A percentile compares a stretch with the other conserved stretches of the same genome.
These are phyloP conservation scores for Pipistrellus pipistrellus DNA, from an alignment of 2,797 vertebrate species.

Conservation along the genomic window DNA sequence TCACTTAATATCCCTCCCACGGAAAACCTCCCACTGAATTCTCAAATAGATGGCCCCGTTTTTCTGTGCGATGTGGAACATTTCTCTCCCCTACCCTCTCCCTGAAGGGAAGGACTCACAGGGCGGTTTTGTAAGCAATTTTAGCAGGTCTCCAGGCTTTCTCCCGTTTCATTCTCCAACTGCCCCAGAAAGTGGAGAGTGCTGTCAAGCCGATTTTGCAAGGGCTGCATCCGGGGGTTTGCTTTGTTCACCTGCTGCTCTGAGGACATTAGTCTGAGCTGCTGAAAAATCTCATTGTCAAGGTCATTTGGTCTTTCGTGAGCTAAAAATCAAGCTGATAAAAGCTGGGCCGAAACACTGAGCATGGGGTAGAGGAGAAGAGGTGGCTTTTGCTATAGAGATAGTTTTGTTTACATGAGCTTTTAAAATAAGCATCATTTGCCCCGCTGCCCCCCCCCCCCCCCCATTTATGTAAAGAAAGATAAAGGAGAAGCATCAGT, in stretches of 20 bases:
- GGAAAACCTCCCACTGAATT: neutral
- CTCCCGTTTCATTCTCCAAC: neutral
- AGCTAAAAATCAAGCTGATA: neutral
- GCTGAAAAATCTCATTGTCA: neutral
- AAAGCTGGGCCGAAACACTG: neutral
- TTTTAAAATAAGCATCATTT: conserved; percentile 12
- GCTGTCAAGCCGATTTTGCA: neutral
- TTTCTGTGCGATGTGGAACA: neutral
- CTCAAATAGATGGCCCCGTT: conserved; percentile 22
- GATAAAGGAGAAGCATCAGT: neutral
- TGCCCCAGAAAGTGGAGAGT: neutral
- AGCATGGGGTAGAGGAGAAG: neutral
- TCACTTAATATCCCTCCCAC: neutral
- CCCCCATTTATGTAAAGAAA: neutral
- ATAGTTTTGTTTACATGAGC: conserved; percentile 29
- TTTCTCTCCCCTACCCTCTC: neutral
- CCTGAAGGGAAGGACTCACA: neutral
- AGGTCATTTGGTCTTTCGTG: neutral
- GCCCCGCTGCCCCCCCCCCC: neutral
- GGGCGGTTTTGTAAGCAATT: neutral
- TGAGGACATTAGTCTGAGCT: neutral
- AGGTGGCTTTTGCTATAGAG: neutral
- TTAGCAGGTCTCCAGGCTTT: neutral
- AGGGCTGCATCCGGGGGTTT: neutral
- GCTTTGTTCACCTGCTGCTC: neutral